Evolutionary conservation across 2,113 vertebrate genomes (phyloP).

Genomic region (Corythornis cristatus): DNA sequence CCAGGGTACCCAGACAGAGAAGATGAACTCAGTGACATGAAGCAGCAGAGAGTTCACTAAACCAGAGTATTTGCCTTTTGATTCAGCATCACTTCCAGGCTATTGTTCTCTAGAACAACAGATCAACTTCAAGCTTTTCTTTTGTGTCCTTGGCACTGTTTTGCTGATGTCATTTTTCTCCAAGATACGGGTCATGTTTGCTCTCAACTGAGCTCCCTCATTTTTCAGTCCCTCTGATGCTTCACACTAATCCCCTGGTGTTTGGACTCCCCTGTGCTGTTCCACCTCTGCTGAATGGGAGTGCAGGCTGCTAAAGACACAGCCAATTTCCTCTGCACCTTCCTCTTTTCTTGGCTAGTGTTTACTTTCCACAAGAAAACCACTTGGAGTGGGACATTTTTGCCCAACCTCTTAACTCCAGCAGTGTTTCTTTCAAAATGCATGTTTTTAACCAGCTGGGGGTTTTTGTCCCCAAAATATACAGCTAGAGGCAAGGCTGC

Average conservation of each 20-base stretch:
- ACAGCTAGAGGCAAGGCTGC: not conserved
- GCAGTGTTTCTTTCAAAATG: not conserved
- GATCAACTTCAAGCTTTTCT: not conserved
- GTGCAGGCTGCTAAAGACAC: not conserved
- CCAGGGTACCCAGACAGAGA: not conserved
- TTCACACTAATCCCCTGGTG: not conserved
- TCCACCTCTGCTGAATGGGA: not conserved
- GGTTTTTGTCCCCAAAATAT: not conserved
- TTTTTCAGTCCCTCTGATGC: not conserved
- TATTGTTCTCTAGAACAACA: not conserved
- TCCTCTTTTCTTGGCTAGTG: not conserved
- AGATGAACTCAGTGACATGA: not conserved
- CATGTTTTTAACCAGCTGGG: not conserved
- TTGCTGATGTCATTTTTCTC: not conserved
- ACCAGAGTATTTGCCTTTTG: not conserved
- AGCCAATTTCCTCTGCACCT: not conserved
- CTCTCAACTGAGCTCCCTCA: not conserved
- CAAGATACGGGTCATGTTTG: rapidly evolving
- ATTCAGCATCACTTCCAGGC: not conserved
- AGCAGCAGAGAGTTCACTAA: not conserved
- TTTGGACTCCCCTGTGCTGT: not conserved
- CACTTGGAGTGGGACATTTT: not conserved
- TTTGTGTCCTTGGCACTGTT: not conserved
- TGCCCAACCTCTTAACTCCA: not conserved
- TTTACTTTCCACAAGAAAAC: not conserved